Conservation (phyloP, 2,888 invertebrate genomes). For the Eupithecia pulchellata region DNA sequence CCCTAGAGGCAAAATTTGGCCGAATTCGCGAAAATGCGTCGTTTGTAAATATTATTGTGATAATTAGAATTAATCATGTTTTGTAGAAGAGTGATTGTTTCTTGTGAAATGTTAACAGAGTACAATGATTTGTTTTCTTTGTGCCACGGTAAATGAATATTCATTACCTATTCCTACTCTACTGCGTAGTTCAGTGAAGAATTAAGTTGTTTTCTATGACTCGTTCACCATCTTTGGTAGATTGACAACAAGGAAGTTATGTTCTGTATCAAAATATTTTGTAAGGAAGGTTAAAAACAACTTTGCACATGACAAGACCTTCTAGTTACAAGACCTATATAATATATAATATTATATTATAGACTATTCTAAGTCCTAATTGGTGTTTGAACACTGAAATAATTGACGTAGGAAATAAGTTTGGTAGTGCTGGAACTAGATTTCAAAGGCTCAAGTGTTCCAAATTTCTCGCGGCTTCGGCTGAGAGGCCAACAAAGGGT, state of each 20-base stretch:
- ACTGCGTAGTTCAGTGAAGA: neutral
- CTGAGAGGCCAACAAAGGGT: conserved; percentile 51
- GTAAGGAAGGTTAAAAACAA: neutral
- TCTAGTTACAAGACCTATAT: too few relatives aligned
- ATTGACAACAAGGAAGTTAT: neutral
- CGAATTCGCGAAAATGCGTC: conserved; percentile 33
- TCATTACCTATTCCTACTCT: neutral
- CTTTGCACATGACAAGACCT: neutral
- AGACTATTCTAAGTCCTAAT: neutral
- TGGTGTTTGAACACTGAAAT: too few relatives aligned
- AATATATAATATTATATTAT: too few relatives aligned
- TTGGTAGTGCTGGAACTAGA: neutral
- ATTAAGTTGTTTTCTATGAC: neutral
- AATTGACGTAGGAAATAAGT: neutral
- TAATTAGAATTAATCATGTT: conserved; percentile 45
- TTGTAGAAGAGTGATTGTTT: conserved; percentile 25
- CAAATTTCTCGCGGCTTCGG: conserved; percentile 22
- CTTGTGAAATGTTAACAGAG: conserved; percentile 27
- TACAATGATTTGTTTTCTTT: conserved; percentile 20
- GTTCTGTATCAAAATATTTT: neutral
- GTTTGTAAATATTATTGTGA: conserved; percentile 43
- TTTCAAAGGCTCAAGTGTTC: neutral
- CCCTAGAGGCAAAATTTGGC: conserved; percentile 44
- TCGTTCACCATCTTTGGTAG: neutral
- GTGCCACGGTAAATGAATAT: conserved; percentile 5